phyloP scores from a whole-genome alignment of 1,140 invertebrate genomes.

The Polypedilum vanderplanki region DNA sequence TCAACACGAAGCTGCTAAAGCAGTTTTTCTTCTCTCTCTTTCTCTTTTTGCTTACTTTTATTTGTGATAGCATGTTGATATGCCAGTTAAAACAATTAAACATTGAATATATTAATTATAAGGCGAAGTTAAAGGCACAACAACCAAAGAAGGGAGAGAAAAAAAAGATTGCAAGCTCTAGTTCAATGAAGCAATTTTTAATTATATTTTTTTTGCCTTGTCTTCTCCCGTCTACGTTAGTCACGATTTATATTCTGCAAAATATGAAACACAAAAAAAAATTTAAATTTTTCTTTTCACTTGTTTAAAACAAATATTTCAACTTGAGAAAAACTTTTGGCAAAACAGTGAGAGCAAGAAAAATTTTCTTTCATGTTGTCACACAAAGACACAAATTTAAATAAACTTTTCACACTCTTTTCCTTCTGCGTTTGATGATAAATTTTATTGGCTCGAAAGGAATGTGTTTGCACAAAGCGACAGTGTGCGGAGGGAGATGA shows the following conservation, averaged over 20 bases:
- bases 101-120: conserved; percentile 29
- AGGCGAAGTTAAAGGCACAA: neutral
- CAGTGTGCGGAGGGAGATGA: too few relatives aligned
- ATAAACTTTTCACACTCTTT: neutral
- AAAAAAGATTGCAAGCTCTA: neutral
- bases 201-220: neutral
- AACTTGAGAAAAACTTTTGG: neutral
- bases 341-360: neutral
- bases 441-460: too few relatives aligned
- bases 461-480: too few relatives aligned
- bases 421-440: too few relatives aligned
- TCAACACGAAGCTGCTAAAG: too few relatives aligned
- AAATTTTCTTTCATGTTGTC: neutral
- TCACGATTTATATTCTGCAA: neutral
- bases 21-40: neutral
- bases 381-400: conserved; percentile 18
- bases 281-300: neutral
- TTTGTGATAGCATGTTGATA: conserved; percentile 24
- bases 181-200: conserved; percentile 6
- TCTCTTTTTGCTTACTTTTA: neutral
- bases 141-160: neutral
- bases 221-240: neutral
- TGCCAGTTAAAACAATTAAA: conserved; percentile 27
- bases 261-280: too few relatives aligned
- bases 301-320: conserved; percentile 7